Base-by-base conservation (phyloP, 2,888 invertebrate genomes). In the Osedax frankpressi region DNA sequence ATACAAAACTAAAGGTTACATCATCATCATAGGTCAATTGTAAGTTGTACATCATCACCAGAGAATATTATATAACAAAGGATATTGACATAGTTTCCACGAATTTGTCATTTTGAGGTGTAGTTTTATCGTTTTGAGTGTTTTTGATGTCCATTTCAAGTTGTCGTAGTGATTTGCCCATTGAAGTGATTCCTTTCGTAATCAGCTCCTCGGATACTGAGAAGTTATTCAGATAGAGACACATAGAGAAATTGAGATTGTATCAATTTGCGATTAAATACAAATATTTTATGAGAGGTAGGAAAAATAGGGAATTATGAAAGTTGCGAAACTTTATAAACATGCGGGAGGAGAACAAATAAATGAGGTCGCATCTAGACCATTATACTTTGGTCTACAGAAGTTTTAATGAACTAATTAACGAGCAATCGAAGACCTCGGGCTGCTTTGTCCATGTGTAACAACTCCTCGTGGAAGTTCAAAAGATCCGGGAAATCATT, bases 61-160 rank as follows among this genome's bases (percentile, higher is more conserved):
- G 19, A 19, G 59, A 14, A 26, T 26, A 24, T 11, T 65, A n/a
- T 11, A 24, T 24, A 24, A 65, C 26, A 77, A 86, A 89, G 89
- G 89, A 89, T 89, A 93, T 92, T 80, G 89, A 89, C 94, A 97
- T 93, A 63, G 91, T 89, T 77, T 91, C 90, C 59, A 88, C 86
- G 86, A 96, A 97, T 78, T 88, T 86, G 84, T 97, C 97, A 74
- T 78, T 78, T 1, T 74, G 30, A 0, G 73, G 71, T 0, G 71
- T 69, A 1, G 73, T 73, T 62, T 78, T 77, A 69, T 92, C 90
- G 83, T 92, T 94, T 80, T 90, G 89, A 62, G 92, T 90, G 83
- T 92, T 94, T 80, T 90, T 90, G 76, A 97, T 86, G 85, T 95
- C 94, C 1, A 90, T 92, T 84, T 96, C 94, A 73, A 97, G 86